These are phyloP conservation scores for Ellobius talpinus DNA, from an alignment of 2,113 vertebrate species.

Conservation along the genomic window DNA sequence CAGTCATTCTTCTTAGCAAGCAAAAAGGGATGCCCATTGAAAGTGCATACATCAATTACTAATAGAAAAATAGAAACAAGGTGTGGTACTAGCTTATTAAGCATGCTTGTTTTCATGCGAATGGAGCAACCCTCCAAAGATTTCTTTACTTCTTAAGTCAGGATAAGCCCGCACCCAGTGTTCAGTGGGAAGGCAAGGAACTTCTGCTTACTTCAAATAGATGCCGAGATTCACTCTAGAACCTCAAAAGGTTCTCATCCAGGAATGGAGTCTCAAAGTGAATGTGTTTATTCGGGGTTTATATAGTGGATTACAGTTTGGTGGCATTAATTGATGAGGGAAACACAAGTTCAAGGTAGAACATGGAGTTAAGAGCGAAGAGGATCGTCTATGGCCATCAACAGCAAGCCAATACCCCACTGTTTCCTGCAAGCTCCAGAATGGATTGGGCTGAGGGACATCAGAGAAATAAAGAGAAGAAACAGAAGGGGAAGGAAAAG, in stretches of 20 bases:
- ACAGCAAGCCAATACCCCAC: neutral
- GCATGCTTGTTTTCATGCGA: neutral
- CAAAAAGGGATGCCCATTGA: neutral
- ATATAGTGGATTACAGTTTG: fast-evolving
- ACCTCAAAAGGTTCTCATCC: neutral
- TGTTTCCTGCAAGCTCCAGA: neutral
- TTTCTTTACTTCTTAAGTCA: neutral
- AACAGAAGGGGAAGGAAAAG: fast-evolving
- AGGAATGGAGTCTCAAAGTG: neutral
- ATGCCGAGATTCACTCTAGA: neutral
- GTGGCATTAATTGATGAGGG: neutral
- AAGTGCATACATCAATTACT: neutral
- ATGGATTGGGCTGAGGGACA: neutral
- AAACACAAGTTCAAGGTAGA: neutral
- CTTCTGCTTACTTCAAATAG: neutral
- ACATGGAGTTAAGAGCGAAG: neutral
- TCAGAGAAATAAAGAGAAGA: neutral
- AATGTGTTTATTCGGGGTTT: neutral
- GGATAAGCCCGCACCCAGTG: neutral
- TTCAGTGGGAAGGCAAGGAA: neutral
- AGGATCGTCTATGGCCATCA: too few species aligned
- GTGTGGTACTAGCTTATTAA: neutral
- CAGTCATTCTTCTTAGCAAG: neutral
- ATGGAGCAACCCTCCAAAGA: neutral
- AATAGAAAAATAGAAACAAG: neutral